Evolutionary conservation across 2,888 invertebrate genomes (phyloP).

Genomic region (Pantelozetes paolii): DNA sequence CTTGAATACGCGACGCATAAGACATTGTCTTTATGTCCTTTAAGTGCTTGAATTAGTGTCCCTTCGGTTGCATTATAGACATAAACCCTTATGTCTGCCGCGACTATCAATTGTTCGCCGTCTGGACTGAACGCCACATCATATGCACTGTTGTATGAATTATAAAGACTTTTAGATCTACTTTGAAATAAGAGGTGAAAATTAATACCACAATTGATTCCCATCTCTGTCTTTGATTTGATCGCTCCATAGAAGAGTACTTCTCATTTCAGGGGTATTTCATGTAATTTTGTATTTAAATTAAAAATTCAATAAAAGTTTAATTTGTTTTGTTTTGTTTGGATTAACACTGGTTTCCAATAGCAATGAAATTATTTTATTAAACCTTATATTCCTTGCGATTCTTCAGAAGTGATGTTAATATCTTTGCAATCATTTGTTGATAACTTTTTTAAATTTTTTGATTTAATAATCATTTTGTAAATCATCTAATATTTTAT

Average conservation of each 20-base stretch:
- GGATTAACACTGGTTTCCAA: neutral
- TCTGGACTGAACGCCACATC: constrained; percentile 93
- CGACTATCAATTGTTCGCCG: constrained; percentile 86
- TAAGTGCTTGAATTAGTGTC: constrained; percentile 79
- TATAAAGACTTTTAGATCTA: neutral
- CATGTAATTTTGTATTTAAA: neutral
- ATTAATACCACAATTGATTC: constrained; percentile 23
- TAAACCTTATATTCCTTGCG: no score
- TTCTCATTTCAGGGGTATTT: constrained; percentile 27
- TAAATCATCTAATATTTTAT: no score
- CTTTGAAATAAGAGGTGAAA: neutral
- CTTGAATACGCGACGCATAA: constrained; percentile 77
- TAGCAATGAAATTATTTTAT: neutral
- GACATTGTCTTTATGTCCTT: constrained; percentile 81
- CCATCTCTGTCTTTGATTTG: constrained; percentile 40
- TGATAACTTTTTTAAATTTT: no score
- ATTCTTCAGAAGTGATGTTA: no score
- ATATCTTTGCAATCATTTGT: no score
- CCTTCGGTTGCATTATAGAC: constrained; percentile 92
- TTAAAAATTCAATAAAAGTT: neutral
- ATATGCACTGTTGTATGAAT: constrained; percentile 67
- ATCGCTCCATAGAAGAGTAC: constrained; percentile 29
- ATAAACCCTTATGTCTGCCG: constrained; percentile 87
- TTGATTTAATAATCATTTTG: no score
- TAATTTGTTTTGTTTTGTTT: constrained; percentile 14